These are phyloP conservation scores for Furcifer pardalis DNA, from an alignment of 2,797 vertebrate species.

Conservation along the genomic window DNA sequence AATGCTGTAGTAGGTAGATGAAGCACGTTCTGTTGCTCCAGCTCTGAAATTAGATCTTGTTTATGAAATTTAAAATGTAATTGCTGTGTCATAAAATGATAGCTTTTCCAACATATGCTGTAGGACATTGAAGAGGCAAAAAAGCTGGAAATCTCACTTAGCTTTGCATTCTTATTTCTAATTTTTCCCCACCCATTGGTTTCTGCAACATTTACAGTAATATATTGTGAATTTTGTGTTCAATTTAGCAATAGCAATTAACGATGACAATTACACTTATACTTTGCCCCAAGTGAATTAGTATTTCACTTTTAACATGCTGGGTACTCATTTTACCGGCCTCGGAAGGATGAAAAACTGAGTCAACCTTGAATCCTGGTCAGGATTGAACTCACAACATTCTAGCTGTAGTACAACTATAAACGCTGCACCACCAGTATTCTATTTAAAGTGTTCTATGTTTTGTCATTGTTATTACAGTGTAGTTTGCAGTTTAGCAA, in stretches of 20 bases:
- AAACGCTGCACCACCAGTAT: too few relatives aligned
- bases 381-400: too few relatives aligned
- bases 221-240: too few relatives aligned
- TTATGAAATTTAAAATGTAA: neutral
- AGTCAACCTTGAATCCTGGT: too few relatives aligned
- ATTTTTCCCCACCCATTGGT: neutral
- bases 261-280: too few relatives aligned
- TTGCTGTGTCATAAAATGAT: neutral
- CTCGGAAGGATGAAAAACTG: too few relatives aligned
- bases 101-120: neutral
- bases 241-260: too few relatives aligned
- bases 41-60: neutral
- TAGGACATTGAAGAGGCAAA: neutral
- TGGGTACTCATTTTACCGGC: too few relatives aligned
- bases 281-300: too few relatives aligned
- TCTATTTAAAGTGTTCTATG: neutral
- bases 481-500: neutral
- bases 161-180: neutral
- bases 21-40: neutral
- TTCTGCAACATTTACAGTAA: neutral
- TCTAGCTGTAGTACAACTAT: too few relatives aligned
- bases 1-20: neutral
- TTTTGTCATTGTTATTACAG: neutral
- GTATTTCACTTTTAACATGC: too few relatives aligned
- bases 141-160: neutral